Evolutionary conservation across 2,113 vertebrate species (phyloP), one percentile per base, ranked within the genome.

Genomic region (Gymnorhina tibicen): DNA sequence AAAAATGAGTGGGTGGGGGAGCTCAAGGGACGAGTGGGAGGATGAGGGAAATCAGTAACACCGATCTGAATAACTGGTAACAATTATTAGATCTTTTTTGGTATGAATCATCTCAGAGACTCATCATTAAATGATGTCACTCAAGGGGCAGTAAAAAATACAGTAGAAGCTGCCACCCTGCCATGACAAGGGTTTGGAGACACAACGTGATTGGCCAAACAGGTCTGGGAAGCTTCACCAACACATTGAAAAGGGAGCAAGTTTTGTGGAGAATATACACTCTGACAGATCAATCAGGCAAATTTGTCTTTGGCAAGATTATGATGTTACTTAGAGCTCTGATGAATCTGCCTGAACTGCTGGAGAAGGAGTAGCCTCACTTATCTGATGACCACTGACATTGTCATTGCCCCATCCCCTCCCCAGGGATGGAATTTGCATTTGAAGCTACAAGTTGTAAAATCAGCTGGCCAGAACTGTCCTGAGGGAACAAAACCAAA

Each of bases 31-130:
- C 24, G 67, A 80, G 94, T 94, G 96, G 91, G 95, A 96, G 91
- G 96, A 94, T 94, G 93, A 23, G 16, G 94, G 91, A 96, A 96
- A 94, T 95, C 90, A 74, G 53, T 59, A 95, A 76, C 70, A 50
- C 44, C 32, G 85, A 95, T 96, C 55, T 93, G 91, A 95, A 83
- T 85, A 96, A 92, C 94, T 94, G 92, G 93, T 93, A 96, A 96
- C 91, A 94, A 96, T 96, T 94, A 94, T 95, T 95, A 83, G 95
- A 85, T 95, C 93, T 91, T 90, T 91, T 82, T 90, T 56, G 39
- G 75, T 70, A 88, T 96, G 95, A 97, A 95, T 96, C 95, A 95
- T 93, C 72, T 73, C 89, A 77, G 78, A 92, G 72, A 69, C 53
- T 91, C 78, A 69, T 72, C 75, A 59, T 52, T 80, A 75, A 91